phyloP scores from a whole-genome alignment of 2,797 vertebrate species.

The Myripristis jacobus region DNA sequence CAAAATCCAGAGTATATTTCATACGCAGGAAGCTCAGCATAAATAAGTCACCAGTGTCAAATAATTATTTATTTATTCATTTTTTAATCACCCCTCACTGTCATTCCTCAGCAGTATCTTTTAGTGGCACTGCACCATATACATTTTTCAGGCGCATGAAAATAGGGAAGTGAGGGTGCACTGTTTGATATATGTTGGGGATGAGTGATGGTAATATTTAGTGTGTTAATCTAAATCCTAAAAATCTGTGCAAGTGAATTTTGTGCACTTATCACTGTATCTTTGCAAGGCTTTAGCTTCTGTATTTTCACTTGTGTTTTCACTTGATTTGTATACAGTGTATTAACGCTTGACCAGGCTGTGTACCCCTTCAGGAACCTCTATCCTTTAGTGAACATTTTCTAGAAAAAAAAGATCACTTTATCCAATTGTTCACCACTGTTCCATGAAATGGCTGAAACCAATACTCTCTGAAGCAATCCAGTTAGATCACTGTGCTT shows the following conservation, averaged over 20 bases:
- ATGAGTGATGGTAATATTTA: too few species aligned
- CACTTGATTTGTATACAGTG: neutral
- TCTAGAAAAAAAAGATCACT: neutral
- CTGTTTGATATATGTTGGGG: too few species aligned
- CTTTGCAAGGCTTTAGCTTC: neutral
- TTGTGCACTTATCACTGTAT: neutral
- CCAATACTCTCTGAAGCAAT: conserved; percentile 12
- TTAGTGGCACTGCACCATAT: conserved; percentile 38
- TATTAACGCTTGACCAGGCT: neutral
- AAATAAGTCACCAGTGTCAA: conserved; percentile 82
- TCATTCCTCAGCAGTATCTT: conserved; percentile 40
- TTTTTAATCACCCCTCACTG: conserved; percentile 68
- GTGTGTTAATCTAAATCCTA: neutral
- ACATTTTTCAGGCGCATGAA: conserved; percentile 4
- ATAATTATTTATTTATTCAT: conserved; percentile 81
- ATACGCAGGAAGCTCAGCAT: conserved; percentile 75
- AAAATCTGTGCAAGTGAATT: conserved; percentile 1
- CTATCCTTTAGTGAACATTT: neutral
- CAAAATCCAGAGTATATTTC: conserved; percentile 67
- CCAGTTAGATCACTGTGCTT: conserved; percentile 18
- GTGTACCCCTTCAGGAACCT: neutral
- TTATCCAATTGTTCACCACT: neutral
- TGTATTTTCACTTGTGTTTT: neutral
- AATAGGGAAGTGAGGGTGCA: too few species aligned
- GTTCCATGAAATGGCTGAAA: conserved; percentile 5